phyloP scores from a whole-genome alignment of 2,797 vertebrate genomes.

The Liparis tanakae region DNA sequence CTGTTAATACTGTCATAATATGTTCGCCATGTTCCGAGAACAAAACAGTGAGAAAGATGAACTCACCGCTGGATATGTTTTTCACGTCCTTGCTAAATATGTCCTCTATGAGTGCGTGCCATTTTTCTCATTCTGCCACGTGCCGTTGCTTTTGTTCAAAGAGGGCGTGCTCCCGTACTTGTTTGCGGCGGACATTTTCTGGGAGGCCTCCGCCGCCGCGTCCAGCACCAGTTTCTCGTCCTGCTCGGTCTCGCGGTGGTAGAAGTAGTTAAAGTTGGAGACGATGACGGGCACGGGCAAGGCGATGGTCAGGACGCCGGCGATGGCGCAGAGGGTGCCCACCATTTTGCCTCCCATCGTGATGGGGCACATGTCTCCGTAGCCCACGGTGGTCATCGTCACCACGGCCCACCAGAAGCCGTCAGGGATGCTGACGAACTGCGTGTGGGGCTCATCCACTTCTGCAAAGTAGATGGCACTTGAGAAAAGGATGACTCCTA shows the following conservation, averaged over 20 bases:
- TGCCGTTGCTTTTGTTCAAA: constrained; percentile 89
- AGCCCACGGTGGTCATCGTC: constrained; percentile 98
- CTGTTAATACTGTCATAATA: constrained; percentile 71
- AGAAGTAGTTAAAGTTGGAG: constrained; percentile 99
- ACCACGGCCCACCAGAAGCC: constrained; percentile 99
- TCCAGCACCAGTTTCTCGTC: constrained; percentile 91
- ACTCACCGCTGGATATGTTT: constrained; percentile 45
- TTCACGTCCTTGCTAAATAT: constrained; percentile 19
- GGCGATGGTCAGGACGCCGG: constrained; percentile 96
- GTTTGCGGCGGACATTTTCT: constrained; percentile 79
- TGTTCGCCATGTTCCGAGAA: constrained; percentile 55
- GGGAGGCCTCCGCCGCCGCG: constrained; percentile 85
- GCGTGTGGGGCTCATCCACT: constrained; percentile 95
- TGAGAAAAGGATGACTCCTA: constrained; percentile 98
- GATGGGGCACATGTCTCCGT: constrained; percentile 97
- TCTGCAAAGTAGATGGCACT: constrained; percentile 99
- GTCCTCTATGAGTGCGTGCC: constrained; percentile 65
- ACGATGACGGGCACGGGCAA: constrained; percentile 98
- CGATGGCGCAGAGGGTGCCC: constrained; percentile 95
- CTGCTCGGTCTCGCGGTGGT: constrained; percentile 95
- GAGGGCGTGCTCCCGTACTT: constrained; percentile 88
- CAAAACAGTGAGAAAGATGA: constrained; percentile 56
- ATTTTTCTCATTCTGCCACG: constrained; percentile 88
- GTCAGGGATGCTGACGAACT: constrained; percentile 97
- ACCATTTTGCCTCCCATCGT: constrained; percentile 97